Percentiles rank a stretch among this genome's conserved stretches.
Evolutionary conservation across 2,888 invertebrate species (phyloP).

Genomic region (Xylocampa areola): DNA sequence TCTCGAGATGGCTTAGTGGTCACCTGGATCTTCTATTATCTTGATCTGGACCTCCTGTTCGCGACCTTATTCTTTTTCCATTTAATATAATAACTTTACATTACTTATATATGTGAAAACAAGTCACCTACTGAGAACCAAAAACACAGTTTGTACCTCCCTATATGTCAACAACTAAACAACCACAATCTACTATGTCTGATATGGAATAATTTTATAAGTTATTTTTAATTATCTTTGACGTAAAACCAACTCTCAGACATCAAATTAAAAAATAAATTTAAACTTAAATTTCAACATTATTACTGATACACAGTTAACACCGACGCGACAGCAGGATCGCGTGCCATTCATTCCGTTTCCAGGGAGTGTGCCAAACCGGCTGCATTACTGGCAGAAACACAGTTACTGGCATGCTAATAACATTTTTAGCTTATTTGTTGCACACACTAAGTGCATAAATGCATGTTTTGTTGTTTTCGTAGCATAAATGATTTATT

Average conservation of each 20-base stretch:
- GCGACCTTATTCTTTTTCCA: too few relatives aligned
- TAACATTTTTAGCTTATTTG: constrained; percentile 48
- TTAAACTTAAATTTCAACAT: constrained; percentile 3
- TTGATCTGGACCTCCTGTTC: too few relatives aligned
- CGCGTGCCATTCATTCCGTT: constrained; percentile 47
- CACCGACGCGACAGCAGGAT: constrained; percentile 18
- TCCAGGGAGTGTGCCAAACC: constrained; percentile 54
- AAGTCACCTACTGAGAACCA: too few relatives aligned
- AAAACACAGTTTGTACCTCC: too few relatives aligned
- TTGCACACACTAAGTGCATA: constrained; percentile 28
- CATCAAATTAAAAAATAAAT: constrained; percentile 14
- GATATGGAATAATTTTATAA: too few relatives aligned
- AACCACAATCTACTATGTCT: too few relatives aligned
- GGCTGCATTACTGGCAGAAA: constrained; percentile 47
- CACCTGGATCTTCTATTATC: too few relatives aligned
- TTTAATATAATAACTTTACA: too few relatives aligned
- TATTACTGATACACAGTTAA: constrained; percentile 6
- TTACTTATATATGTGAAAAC: too few relatives aligned
- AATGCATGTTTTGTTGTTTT: constrained; percentile 9
- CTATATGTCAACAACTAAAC: too few relatives aligned
- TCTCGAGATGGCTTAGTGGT: too few relatives aligned
- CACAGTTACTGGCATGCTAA: constrained; percentile 53
- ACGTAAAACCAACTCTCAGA: neutral
- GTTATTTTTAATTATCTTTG: neutral
- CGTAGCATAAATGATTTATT: neutral